Evolutionary conservation across 2,113 vertebrate species (phyloP).

Genomic region (Osmerus eperlanus): DNA sequence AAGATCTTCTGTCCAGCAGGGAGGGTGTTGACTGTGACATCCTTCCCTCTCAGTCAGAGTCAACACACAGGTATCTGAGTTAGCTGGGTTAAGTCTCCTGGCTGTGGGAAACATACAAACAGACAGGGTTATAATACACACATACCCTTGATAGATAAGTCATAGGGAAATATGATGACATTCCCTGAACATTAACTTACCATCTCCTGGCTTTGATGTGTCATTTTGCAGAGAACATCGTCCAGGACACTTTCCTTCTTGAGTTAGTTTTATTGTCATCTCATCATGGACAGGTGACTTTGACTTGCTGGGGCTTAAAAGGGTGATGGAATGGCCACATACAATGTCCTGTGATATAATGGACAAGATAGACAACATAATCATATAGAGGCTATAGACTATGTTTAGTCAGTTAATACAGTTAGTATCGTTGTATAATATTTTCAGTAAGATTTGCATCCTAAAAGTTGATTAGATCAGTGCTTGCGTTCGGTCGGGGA

Average conservation of each 20-base stretch:
- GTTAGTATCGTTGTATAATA: too few relatives aligned
- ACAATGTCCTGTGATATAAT: conserved; percentile 76
- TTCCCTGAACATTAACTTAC: conserved; percentile 58
- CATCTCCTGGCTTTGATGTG: conserved; percentile 72
- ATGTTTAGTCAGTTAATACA: not conserved
- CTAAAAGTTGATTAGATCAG: too few relatives aligned
- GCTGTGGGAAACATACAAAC: conserved; percentile 9
- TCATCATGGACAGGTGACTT: conserved; percentile 83
- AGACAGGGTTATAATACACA: not conserved
- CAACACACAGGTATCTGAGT: conserved; percentile 49
- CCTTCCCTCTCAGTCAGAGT: conserved; percentile 69
- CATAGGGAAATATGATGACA: not conserved
- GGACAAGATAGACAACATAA: not conserved
- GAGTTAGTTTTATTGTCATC: conserved; percentile 70
- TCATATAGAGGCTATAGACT: not conserved
- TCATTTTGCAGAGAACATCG: conserved; percentile 69
- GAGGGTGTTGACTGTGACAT: conserved; percentile 59
- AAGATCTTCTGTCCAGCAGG: conserved; percentile 51
- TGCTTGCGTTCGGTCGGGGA: too few relatives aligned
- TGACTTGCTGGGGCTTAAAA: conserved; percentile 77
- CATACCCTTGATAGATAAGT: not conserved
- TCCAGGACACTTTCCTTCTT: conserved; percentile 77
- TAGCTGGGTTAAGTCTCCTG: conserved; percentile 66
- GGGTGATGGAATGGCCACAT: conserved; percentile 77
- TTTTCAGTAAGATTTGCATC: too few relatives aligned